phyloP scores from a whole-genome alignment of 2,797 vertebrate genomes.

The Ctenopoma multispine region DNA sequence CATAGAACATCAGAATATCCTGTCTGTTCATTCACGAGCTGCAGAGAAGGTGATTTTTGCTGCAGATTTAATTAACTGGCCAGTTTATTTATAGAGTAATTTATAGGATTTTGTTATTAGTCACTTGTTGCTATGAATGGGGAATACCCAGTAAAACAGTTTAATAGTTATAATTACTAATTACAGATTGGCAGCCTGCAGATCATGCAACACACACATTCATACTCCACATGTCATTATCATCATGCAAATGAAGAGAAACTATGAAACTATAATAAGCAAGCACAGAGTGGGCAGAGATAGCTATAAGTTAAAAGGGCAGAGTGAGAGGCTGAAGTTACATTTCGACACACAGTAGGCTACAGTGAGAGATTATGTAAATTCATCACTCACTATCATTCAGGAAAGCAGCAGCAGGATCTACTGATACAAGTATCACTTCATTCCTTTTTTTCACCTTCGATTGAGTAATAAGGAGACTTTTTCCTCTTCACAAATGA shows the following conservation, averaged over 20 bases:
- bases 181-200: slow-evolving; percentile 24
- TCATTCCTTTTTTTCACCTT: slow-evolving; percentile 7
- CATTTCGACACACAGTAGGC: slow-evolving; percentile 36
- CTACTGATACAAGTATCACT: slow-evolving; percentile 5
- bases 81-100: too few species aligned
- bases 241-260: slow-evolving; percentile 42
- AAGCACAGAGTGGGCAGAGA: slow-evolving; percentile 34
- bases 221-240: slow-evolving; percentile 19
- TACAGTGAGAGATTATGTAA: slow-evolving; percentile 44
- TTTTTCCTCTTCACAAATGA: slow-evolving; percentile 16
- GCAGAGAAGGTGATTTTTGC: background rate
- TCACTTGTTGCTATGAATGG: slow-evolving; percentile 5
- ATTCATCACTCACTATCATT: slow-evolving; percentile 45
- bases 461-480: slow-evolving; percentile 6
- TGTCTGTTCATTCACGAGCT: background rate
- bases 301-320: slow-evolving; percentile 33
- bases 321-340: slow-evolving; percentile 49
- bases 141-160: slow-evolving; percentile 16
- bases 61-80: too few species aligned
- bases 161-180: slow-evolving; percentile 28
- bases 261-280: slow-evolving; percentile 28
- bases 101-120: slow-evolving; percentile 28
- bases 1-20: too few species aligned
- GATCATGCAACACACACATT: slow-evolving; percentile 15
- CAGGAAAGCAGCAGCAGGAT: slow-evolving; percentile 15